Conservation (phyloP, 2,888 invertebrate species). For the Caenorhabditis doughertyi region DNA sequence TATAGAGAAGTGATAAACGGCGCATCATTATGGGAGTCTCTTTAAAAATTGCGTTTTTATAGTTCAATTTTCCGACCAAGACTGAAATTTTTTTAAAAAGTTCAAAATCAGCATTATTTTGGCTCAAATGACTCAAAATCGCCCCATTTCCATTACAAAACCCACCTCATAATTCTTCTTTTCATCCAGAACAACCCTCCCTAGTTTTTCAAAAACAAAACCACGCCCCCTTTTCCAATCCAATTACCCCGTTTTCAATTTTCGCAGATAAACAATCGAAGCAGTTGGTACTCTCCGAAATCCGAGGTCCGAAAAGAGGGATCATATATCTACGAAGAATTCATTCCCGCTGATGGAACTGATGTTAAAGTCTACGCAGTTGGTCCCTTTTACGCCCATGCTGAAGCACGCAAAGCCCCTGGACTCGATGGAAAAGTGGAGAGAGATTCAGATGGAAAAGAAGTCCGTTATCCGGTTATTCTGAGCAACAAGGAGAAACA, state of each 20-base stretch:
- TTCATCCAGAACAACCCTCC: too few species aligned
- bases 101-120: too few species aligned
- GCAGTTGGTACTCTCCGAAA: slow-evolving; percentile 95
- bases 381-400: slow-evolving; percentile 99
- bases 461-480: slow-evolving; percentile 97
- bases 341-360: slow-evolving; percentile 99
- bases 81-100: too few species aligned
- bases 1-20: too few species aligned
- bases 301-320: slow-evolving; percentile 96
- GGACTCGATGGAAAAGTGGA: slow-evolving; percentile 87
- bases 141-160: too few species aligned
- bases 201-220: too few species aligned
- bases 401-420: slow-evolving; percentile 98
- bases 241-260: neutral
- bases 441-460: slow-evolving; percentile 95
- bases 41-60: too few species aligned
- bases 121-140: too few species aligned
- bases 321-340: slow-evolving; percentile 99
- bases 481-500: slow-evolving; percentile 97
- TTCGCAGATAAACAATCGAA: slow-evolving; percentile 94
- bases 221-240: too few species aligned
- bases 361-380: slow-evolving; percentile 95
- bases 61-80: too few species aligned
- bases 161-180: too few species aligned
- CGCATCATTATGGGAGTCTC: too few species aligned